These are phyloP conservation scores for Melipona quadrifasciata DNA, from an alignment of 1,140 invertebrate species.

Conservation along the genomic window DNA sequence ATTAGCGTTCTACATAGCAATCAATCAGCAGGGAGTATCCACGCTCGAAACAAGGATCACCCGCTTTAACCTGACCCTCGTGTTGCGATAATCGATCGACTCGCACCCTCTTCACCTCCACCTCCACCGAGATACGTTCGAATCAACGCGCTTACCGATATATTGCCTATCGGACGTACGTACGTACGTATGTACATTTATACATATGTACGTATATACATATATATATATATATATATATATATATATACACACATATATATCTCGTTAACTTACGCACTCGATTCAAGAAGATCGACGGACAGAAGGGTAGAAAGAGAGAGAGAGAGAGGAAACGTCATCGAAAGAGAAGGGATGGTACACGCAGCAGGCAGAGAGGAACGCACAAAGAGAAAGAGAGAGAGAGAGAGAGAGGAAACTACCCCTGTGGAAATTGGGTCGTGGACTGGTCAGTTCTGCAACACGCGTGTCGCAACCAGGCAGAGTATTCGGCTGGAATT, in stretches of 20 bases:
- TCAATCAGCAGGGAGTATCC: constrained; percentile 22
- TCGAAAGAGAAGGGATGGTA: not conserved
- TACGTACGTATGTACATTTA: too few species aligned
- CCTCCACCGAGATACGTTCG: constrained; percentile 3
- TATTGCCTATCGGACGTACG: constrained; percentile 6
- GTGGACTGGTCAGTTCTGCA: constrained; percentile 50
- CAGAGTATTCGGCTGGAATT: constrained; percentile 63
- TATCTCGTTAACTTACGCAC: not conserved
- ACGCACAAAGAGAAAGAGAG: not conserved
- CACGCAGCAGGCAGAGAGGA: not conserved
- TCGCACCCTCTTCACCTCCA: not conserved
- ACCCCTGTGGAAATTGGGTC: constrained; percentile 65
- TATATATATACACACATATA: too few species aligned
- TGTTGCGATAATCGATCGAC: constrained; percentile 54
- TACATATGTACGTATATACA: too few species aligned
- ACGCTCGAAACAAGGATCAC: constrained; percentile 19
- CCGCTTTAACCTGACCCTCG: constrained; percentile 35
- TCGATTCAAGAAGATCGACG: constrained; percentile 34
- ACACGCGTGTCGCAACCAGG: constrained; percentile 58
- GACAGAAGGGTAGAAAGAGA: not conserved
- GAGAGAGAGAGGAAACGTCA: not conserved
- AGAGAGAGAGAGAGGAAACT: constrained; percentile 16
- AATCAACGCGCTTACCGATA: constrained; percentile 34
- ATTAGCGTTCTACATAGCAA: constrained; percentile 26
- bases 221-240: too few species aligned